Evolutionary conservation across 2,113 vertebrate species (phyloP).

Genomic region (Myiozetetes cayanensis): DNA sequence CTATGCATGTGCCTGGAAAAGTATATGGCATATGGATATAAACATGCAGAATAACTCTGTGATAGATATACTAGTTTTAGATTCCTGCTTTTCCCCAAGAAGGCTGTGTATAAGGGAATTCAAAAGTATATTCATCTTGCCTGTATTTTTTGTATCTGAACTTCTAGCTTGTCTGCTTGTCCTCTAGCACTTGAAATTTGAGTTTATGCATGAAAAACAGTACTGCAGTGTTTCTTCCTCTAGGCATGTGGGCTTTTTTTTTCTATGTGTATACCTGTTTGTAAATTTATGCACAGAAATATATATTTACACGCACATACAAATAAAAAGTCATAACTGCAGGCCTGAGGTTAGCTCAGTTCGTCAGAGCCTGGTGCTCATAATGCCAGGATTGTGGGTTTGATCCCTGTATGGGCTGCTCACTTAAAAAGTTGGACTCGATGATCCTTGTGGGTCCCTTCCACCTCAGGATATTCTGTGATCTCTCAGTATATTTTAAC

Average conservation of each 20-base stretch:
- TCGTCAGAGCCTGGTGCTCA: background rate
- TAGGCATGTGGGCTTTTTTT: background rate
- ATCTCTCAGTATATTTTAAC: background rate
- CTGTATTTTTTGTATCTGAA: background rate
- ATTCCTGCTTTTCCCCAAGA: background rate
- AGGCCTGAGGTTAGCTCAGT: background rate
- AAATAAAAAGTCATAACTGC: background rate
- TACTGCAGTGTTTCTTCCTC: background rate
- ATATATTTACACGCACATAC: background rate
- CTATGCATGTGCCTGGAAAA: background rate
- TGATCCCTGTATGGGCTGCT: background rate
- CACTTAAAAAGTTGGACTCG: background rate
- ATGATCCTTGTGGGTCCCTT: background rate
- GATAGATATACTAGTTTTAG: background rate
- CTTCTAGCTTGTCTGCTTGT: conserved; percentile 12
- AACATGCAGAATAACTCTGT: background rate
- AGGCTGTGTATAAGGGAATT: background rate
- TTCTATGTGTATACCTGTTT: background rate
- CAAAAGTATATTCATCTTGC: background rate
- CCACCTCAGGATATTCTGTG: background rate
- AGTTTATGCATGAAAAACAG: background rate
- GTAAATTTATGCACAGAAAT: background rate
- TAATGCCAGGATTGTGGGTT: background rate
- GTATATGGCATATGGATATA: background rate
- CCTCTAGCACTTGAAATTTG: background rate